Conservation (phyloP, 2,797 vertebrate genomes). For the Hippocampus kuda region DNA sequence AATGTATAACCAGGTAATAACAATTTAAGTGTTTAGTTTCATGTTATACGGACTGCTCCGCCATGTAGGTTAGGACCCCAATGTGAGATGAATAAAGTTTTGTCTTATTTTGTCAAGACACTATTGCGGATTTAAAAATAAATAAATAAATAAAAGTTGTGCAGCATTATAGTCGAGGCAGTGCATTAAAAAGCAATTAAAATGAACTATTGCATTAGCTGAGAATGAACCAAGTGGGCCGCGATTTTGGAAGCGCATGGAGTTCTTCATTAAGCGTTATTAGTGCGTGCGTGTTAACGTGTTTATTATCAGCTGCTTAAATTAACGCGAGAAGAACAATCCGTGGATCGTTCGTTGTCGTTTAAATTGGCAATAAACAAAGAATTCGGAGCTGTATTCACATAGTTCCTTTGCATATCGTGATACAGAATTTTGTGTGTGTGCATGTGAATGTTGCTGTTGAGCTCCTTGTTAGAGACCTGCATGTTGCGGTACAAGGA, state of each 20-base stretch:
- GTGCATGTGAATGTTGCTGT: no score
- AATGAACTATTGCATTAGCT: slow-evolving; percentile 65
- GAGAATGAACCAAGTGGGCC: slow-evolving; percentile 58
- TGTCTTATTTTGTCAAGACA: neutral
- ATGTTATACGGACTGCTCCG: neutral
- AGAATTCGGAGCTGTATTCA: neutral
- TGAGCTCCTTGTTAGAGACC: no score
- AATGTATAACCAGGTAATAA: neutral
- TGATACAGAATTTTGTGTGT: no score
- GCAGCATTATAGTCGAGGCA: slow-evolving; percentile 52
- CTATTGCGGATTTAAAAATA: slow-evolving; percentile 40
- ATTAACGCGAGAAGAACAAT: slow-evolving; percentile 13
- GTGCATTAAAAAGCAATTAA: slow-evolving; percentile 73
- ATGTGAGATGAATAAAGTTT: neutral
- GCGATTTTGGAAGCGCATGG: slow-evolving; percentile 52
- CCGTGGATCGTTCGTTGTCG: neutral
- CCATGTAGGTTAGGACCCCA: no score
- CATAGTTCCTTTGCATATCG: no score
- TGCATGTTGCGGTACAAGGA: no score
- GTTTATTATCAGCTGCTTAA: slow-evolving; percentile 58
- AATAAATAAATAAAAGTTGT: slow-evolving; percentile 53
- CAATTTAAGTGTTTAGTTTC: no score
- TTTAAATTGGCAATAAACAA: neutral
- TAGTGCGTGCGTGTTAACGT: slow-evolving; percentile 48
- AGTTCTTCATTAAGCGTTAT: slow-evolving; percentile 68